These are phyloP conservation scores for Subacronicta megacephala DNA, from an alignment of 2,888 invertebrate species.

Conservation along the genomic window DNA sequence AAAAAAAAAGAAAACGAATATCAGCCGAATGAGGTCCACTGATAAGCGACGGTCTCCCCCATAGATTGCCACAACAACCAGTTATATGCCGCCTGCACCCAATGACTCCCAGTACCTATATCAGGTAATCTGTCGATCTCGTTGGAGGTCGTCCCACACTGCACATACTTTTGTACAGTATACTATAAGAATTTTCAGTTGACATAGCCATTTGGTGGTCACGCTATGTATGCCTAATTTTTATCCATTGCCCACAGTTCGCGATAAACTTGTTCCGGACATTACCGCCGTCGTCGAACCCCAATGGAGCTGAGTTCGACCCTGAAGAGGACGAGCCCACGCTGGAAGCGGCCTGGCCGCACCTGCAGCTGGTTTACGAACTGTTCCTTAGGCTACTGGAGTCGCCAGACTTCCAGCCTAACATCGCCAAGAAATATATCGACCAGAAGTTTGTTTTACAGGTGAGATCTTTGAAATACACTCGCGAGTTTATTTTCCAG, in stretches of 20 bases:
- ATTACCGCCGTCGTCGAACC: slow-evolving; percentile 95
- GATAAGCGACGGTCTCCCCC: too few relatives aligned
- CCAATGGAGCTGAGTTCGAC: slow-evolving; percentile 96
- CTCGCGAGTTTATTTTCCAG: too few relatives aligned
- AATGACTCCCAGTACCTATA: too few relatives aligned
- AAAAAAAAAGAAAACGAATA: too few relatives aligned
- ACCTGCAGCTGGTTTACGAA: slow-evolving; percentile 95
- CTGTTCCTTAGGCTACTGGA: slow-evolving; percentile 95
- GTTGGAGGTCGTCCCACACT: too few relatives aligned
- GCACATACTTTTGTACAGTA: too few relatives aligned
- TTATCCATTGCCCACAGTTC: slow-evolving; percentile 88
- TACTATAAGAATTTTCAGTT: neutral
- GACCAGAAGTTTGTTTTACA: slow-evolving; percentile 98
- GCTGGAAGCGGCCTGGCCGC: slow-evolving; percentile 98
- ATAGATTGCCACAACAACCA: too few relatives aligned
- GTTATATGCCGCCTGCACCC: too few relatives aligned
- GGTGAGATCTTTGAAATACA: slow-evolving; percentile 83
- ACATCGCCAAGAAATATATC: slow-evolving; percentile 97
- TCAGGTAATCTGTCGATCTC: too few relatives aligned
- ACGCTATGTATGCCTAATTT: neutral
- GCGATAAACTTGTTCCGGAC: slow-evolving; percentile 96
- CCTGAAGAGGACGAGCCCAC: slow-evolving; percentile 99
- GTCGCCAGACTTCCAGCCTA: slow-evolving; percentile 97
- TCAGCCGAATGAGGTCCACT: too few relatives aligned
- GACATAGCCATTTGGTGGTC: too few relatives aligned